Evolutionary conservation across 2,888 invertebrate genomes (phyloP).

Genomic region (Morpho achilles): DNA sequence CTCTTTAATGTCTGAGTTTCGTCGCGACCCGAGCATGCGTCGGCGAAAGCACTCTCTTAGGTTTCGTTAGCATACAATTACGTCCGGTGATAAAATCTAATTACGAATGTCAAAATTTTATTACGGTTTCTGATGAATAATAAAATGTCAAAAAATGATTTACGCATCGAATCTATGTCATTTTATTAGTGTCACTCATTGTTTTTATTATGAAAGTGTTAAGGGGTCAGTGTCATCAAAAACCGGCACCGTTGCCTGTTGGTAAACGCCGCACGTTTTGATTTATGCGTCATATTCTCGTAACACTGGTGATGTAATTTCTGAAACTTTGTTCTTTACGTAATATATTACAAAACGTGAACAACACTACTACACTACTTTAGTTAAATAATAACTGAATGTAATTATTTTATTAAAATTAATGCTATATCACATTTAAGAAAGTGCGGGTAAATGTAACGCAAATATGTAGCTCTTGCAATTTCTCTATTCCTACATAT

Average conservation of each 20-base stretch:
- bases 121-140: neutral
- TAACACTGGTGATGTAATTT: slow-evolving; percentile 59
- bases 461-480: neutral
- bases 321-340: slow-evolving; percentile 42
- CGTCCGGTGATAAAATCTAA: slow-evolving; percentile 10
- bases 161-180: neutral
- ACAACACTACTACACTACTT: slow-evolving; percentile 5
- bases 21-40: slow-evolving; percentile 45
- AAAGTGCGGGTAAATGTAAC: neutral
- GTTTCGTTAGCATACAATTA: slow-evolving; percentile 26
- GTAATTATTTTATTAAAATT: neutral
- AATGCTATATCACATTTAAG: too few relatives aligned
- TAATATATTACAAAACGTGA: slow-evolving; percentile 43
- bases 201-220: slow-evolving; percentile 61
- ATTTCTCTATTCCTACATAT: neutral
- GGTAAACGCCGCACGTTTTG: slow-evolving; percentile 49
- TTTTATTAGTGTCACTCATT: slow-evolving; percentile 47
- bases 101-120: slow-evolving; percentile 8
- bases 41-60: slow-evolving; percentile 64
- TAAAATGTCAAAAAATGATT: neutral
- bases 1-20: slow-evolving; percentile 58
- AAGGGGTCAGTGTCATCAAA: slow-evolving; percentile 68
- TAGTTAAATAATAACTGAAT: too few relatives aligned
- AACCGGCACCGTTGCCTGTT: slow-evolving; percentile 55
- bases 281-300: slow-evolving; percentile 60